A percentile compares a stretch with the other conserved stretches of the same genome.
Evolutionary conservation across 1,140 invertebrate genomes (phyloP).

Genomic region (Magallana ariakensis): DNA sequence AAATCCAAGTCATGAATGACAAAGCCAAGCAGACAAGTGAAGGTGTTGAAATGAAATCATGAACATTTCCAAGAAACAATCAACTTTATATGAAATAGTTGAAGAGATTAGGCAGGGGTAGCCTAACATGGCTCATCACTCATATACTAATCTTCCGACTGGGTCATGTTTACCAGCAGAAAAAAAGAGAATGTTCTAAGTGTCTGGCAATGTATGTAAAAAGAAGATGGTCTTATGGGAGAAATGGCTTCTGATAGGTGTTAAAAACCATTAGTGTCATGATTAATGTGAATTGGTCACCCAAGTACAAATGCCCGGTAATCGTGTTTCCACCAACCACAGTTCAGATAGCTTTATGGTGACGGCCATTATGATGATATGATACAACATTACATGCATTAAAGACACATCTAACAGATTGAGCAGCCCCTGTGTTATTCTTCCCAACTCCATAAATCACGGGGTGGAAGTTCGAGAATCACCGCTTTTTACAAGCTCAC

Average conservation of each 20-base stretch:
- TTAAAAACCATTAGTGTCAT: constrained; percentile 19
- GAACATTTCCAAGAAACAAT: background rate
- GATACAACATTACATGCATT: constrained; percentile 31
- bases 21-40: background rate
- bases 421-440: background rate
- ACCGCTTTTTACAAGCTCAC: background rate
- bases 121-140: background rate
- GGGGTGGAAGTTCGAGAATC: background rate
- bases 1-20: constrained; percentile 21
- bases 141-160: background rate
- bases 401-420: background rate
- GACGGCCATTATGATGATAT: constrained; percentile 29
- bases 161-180: background rate
- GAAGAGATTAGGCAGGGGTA: constrained; percentile 21
- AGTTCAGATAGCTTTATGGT: constrained; percentile 13
- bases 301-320: constrained; percentile 4
- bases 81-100: background rate
- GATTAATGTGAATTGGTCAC: constrained; percentile 28
- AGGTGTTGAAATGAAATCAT: background rate
- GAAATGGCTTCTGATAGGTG: constrained; percentile 18
- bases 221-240: background rate
- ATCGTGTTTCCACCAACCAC: constrained; percentile 21
- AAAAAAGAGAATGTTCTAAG: background rate
- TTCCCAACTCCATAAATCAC: constrained; percentile 4
- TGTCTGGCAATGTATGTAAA: constrained; percentile 25